Evolutionary conservation across 2,797 vertebrate species (phyloP), one percentile per base, ranked within the genome.

Genomic region (Neoniphon sammara): DNA sequence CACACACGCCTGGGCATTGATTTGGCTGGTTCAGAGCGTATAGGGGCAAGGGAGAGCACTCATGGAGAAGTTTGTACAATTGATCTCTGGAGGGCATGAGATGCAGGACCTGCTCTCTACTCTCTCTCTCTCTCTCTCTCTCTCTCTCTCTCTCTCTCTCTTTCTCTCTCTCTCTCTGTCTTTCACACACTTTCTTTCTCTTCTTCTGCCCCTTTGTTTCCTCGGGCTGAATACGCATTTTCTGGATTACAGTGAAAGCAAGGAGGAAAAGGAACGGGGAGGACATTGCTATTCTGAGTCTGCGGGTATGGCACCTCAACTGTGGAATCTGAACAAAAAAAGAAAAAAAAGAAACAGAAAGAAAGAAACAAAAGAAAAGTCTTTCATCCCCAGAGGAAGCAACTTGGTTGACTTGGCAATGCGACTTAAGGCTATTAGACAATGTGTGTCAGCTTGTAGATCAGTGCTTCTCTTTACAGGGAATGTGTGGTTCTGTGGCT

Each of bases 61-160:
- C 84, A 87, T 89, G 84, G 87, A 93, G 86, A 93, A 91, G 92
- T 94, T 94, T 89, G 92, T 92, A 90, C 92, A 92, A 93, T 93
- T 94, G 92, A 94, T 94, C 92, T 92, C 88, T 73, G 80, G 87
- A 90, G 91, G 87, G 85, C 85, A 88, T 56, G 85, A 85, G 75
- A 91, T 88, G 73, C 85, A 84, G 81, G 87, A 85, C 78, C 82
- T 55, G 12, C 71, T 84, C 75, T 65, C 23, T 66, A 46, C 31
- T 36, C 56, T 64, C 39, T 73, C 55, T 49, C 44, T 78, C 60
- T 80, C 66, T 70, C 42, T 73, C 76, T 77, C 75, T 11, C 21
- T 52, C 57, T 66, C 39, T 75, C 61, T 74, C 63, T 34, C 58
- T 61, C 49, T 34, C 67, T 49, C 42, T 75, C 54, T 66, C 62